These are phyloP conservation scores for Basileuterus tristriatus DNA, from an alignment of 2,797 vertebrate genomes.

Conservation along the genomic window DNA sequence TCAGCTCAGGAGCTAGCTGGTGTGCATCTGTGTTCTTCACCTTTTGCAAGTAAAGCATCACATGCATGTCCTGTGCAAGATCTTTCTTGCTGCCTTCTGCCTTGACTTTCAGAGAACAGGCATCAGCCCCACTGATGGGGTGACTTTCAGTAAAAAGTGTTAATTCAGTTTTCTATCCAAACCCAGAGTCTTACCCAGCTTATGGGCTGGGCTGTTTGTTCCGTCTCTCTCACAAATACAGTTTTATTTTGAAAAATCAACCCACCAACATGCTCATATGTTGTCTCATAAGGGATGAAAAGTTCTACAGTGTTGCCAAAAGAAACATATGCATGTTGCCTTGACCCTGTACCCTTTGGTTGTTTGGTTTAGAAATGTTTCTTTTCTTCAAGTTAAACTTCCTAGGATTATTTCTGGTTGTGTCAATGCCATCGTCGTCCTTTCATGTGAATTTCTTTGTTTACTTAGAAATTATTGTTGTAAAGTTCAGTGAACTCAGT, in stretches of 20 bases:
- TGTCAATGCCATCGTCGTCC: background rate
- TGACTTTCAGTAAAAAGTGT: background rate
- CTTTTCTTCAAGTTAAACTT: background rate
- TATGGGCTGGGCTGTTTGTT: background rate
- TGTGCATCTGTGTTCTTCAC: background rate
- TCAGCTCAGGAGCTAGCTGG: background rate
- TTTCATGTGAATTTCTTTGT: background rate
- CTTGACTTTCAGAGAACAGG: background rate
- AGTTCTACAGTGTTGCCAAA: background rate
- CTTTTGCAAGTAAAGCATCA: background rate
- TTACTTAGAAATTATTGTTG: background rate
- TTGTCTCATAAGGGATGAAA: background rate
- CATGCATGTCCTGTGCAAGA: background rate
- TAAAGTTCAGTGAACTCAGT: background rate
- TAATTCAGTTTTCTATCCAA: background rate
- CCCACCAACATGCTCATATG: background rate
- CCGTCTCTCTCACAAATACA: background rate
- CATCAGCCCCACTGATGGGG: background rate
- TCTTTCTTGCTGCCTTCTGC: background rate
- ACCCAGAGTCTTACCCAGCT: background rate
- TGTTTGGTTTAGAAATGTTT: conserved; percentile 25
- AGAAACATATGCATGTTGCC: background rate
- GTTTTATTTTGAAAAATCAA: background rate
- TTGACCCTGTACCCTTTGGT: background rate
- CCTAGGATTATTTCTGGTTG: background rate